A percentile compares a stretch with the other conserved stretches of the same genome.
These are phyloP conservation scores for Vesta saturnalis DNA, from an alignment of 2,888 invertebrate genomes.

Conservation along the genomic window DNA sequence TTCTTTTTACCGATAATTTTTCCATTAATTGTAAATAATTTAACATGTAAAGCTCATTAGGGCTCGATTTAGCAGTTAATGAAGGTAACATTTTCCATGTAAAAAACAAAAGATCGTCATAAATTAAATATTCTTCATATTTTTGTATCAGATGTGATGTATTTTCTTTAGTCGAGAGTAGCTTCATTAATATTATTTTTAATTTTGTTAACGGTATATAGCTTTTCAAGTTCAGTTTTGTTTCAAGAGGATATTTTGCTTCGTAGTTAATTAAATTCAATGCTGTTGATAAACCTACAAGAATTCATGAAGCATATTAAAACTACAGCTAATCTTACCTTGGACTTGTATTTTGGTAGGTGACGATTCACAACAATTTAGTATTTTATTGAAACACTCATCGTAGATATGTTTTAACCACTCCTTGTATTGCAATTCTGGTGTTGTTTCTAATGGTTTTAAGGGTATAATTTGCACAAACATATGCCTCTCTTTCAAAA, in stretches of 20 bases:
- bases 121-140: conserved; percentile 79
- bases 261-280: conserved; percentile 80
- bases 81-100: conserved; percentile 71
- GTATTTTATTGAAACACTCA: conserved; percentile 68
- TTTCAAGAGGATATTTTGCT: conserved; percentile 73
- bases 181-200: conserved; percentile 71
- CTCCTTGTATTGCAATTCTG: conserved; percentile 71
- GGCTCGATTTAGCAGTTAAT: conserved; percentile 68
- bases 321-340: too few species aligned
- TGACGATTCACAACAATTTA: conserved; percentile 65
- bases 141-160: conserved; percentile 71
- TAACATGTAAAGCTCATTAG: conserved; percentile 57
- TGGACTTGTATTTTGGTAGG: conserved; percentile 58
- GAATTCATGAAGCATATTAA: too few species aligned
- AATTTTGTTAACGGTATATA: conserved; percentile 75
- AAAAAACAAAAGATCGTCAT: conserved; percentile 79
- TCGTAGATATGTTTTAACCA: conserved; percentile 80
- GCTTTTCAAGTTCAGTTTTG: conserved; percentile 63
- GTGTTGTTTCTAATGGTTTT: conserved; percentile 67
- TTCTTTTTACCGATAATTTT: conserved; percentile 54
- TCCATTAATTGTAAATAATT: conserved; percentile 58
- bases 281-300: conserved; percentile 72
- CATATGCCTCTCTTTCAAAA: conserved; percentile 74
- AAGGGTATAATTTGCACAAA: conserved; percentile 69
- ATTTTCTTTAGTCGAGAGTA: conserved; percentile 71